phyloP scores from a whole-genome alignment of 2,113 vertebrate genomes.

The Oncorhynchus mykiss region DNA sequence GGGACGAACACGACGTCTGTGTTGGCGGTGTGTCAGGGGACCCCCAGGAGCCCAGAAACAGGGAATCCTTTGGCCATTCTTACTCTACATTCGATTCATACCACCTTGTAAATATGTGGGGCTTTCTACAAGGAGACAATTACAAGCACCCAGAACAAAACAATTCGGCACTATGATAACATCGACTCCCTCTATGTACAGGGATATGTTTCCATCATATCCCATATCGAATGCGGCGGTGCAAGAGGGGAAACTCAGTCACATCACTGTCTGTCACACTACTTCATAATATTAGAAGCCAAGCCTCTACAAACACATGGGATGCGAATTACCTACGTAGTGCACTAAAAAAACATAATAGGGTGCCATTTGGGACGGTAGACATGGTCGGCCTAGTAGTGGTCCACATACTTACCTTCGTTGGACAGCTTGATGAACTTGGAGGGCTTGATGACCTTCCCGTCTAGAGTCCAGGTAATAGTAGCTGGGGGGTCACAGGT shows the following conservation, averaged over 20 bases:
- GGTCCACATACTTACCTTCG: conserved; percentile 77
- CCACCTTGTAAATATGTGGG: background rate
- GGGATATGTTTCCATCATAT: background rate
- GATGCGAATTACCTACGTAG: too few species aligned
- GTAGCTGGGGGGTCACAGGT: conserved; percentile 71
- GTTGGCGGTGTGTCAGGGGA: background rate
- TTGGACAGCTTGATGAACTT: conserved; percentile 89
- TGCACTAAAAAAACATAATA: too few species aligned
- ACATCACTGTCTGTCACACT: background rate
- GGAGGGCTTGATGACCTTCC: conserved; percentile 88
- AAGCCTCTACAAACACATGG: background rate
- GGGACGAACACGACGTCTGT: too few species aligned
- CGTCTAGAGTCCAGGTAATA: conserved; percentile 89
- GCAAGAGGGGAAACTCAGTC: background rate
- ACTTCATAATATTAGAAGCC: background rate
- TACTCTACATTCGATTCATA: conserved; percentile 10
- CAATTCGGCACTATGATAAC: background rate
- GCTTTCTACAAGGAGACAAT: conserved; percentile 16
- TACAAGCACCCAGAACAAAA: background rate
- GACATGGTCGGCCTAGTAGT: background rate
- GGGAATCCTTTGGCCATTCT: conserved; percentile 22
- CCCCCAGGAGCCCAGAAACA: conserved; percentile 9
- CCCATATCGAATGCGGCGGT: background rate
- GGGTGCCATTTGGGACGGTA: too few species aligned
- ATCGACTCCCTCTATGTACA: conserved; percentile 4